Percentiles rank a stretch among this genome's conserved stretches.
These are phyloP conservation scores for Telmatherina bonti DNA, from an alignment of 2,797 vertebrate species.

Conservation along the genomic window DNA sequence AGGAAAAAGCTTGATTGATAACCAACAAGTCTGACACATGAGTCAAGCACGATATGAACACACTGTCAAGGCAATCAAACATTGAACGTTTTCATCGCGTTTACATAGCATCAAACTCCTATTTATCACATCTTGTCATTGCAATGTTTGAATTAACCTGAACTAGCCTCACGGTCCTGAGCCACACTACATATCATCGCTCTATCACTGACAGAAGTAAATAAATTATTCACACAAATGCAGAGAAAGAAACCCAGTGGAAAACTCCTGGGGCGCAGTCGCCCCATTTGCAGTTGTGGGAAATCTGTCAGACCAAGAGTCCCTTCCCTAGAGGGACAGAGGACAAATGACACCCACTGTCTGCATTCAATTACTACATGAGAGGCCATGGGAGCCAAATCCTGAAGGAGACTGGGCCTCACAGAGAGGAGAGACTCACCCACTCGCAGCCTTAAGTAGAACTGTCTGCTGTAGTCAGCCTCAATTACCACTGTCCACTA, in stretches of 20 bases:
- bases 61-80: slow-evolving; percentile 31
- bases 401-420: slow-evolving; percentile 62
- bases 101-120: slow-evolving; percentile 52
- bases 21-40: slow-evolving; percentile 13
- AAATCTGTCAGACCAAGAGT: slow-evolving; percentile 81
- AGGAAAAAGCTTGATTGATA: slow-evolving; percentile 5
- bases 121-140: slow-evolving; percentile 71
- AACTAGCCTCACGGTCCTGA: slow-evolving; percentile 39
- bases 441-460: slow-evolving; percentile 69
- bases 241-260: slow-evolving; percentile 44
- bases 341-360: slow-evolving; percentile 82
- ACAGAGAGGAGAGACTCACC: slow-evolving; percentile 48
- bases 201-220: slow-evolving; percentile 72
- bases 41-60: slow-evolving; percentile 30
- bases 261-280: slow-evolving; percentile 65
- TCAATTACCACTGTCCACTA: slow-evolving; percentile 77
- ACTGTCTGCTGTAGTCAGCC: slow-evolving; percentile 79
- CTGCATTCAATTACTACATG: slow-evolving; percentile 79
- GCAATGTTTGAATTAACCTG: slow-evolving; percentile 60
- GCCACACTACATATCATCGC: slow-evolving; percentile 50
- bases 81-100: slow-evolving; percentile 57
- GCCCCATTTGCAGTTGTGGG: slow-evolving; percentile 78
- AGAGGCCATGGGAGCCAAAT: slow-evolving; percentile 74
- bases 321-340: slow-evolving; percentile 76
- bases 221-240: slow-evolving; percentile 80